Conservation (phyloP, 1,140 invertebrate genomes). For the Neodiprion virginianus region DNA sequence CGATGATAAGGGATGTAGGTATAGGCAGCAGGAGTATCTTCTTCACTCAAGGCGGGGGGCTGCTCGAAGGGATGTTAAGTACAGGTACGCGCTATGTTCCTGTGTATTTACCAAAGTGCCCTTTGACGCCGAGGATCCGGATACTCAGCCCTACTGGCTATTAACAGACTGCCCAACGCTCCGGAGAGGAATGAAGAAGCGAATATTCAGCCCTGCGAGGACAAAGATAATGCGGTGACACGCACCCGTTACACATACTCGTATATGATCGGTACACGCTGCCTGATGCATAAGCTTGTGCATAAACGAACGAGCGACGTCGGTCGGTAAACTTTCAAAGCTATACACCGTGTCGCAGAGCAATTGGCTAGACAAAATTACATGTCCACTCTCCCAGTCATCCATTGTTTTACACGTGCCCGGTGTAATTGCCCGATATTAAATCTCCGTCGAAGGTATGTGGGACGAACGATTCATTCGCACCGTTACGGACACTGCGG, state of each 20-base stretch:
- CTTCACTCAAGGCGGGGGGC: too few relatives aligned
- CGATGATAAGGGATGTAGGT: not conserved
- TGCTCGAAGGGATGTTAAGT: too few relatives aligned
- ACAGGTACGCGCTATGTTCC: too few relatives aligned
- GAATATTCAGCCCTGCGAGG: not conserved
- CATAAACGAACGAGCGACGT: too few relatives aligned
- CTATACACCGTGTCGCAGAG: not conserved
- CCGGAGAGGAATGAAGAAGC: not conserved
- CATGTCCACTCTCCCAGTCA: not conserved
- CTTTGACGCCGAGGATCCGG: too few relatives aligned
- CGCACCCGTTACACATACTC: too few relatives aligned
- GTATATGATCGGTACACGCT: too few relatives aligned
- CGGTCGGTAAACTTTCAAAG: not conserved
- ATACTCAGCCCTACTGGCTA: too few relatives aligned
- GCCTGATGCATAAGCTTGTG: not conserved
- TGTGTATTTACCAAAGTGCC: too few relatives aligned
- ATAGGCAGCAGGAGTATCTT: too few relatives aligned
- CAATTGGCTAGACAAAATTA: not conserved
- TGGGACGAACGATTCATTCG: not conserved
- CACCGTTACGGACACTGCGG: too few relatives aligned
- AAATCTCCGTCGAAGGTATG: slow-evolving; percentile 1
- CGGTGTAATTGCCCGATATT: not conserved
- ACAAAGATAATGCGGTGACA: too few relatives aligned
- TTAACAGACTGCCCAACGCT: not conserved
- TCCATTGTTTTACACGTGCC: not conserved